phyloP scores from a whole-genome alignment of 2,888 invertebrate genomes.

The Polymixis lichenea region DNA sequence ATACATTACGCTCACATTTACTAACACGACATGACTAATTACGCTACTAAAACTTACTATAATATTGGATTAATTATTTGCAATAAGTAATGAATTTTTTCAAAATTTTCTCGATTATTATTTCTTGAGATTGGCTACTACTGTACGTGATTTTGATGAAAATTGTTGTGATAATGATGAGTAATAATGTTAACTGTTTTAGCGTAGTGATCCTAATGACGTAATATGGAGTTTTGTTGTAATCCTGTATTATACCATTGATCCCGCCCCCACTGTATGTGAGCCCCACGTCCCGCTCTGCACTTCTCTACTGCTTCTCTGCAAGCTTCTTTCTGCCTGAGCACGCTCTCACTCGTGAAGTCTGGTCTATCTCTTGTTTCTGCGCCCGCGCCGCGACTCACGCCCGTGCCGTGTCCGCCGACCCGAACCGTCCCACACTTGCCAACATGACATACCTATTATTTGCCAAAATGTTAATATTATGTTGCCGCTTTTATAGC shows the following conservation, averaged over 20 bases:
- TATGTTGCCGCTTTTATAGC: conserved; percentile 88
- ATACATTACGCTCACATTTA: conserved; percentile 87
- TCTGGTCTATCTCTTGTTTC: conserved; percentile 78
- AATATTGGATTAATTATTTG: conserved; percentile 79
- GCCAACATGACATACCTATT: conserved; percentile 76
- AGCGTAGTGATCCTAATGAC: conserved; percentile 82
- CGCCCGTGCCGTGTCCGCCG: conserved; percentile 74
- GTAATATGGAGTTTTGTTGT: conserved; percentile 86
- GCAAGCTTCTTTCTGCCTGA: conserved; percentile 90
- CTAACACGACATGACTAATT: conserved; percentile 84
- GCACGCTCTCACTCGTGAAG: conserved; percentile 88
- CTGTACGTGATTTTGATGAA: conserved; percentile 33
- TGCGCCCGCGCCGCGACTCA: conserved; percentile 81
- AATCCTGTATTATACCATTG: conserved; percentile 88
- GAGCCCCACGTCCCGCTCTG: conserved; percentile 90
- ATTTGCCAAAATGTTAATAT: conserved; percentile 85
- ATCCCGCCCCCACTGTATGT: conserved; percentile 88
- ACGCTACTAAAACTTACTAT: conserved; percentile 77
- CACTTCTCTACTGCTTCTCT: conserved; percentile 91
- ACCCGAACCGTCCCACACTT: conserved; percentile 79
- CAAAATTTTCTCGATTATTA: conserved; percentile 45
- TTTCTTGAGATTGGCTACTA: conserved; percentile 65
- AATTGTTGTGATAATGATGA: conserved; percentile 67
- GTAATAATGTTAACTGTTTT: conserved; percentile 79
- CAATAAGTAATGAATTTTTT: conserved; percentile 21